Evolutionary conservation across 2,113 vertebrate species (phyloP).

Genomic region (Corvus cornix): DNA sequence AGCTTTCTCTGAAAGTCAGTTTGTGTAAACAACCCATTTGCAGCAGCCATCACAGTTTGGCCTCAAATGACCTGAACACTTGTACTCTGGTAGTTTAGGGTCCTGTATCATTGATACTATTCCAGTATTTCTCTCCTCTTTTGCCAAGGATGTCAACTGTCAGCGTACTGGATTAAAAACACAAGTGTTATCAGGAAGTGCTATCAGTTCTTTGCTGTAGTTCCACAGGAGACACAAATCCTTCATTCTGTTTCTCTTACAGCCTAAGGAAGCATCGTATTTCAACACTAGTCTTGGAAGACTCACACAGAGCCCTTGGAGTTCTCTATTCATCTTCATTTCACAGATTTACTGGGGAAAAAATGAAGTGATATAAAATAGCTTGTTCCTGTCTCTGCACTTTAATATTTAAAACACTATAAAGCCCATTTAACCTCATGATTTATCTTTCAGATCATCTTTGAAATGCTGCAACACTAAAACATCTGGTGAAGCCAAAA

Average conservation of each 20-base stretch:
- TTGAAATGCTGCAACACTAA: not conserved
- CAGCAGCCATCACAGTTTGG: not conserved
- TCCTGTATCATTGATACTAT: rapidly evolving
- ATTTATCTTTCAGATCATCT: not conserved
- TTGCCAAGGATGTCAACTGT: not conserved
- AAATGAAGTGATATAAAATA: not conserved
- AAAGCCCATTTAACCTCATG: not conserved
- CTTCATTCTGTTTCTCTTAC: not conserved
- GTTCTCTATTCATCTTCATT: not conserved
- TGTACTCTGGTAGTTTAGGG: not conserved
- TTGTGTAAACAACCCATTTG: not conserved
- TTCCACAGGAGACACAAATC: not conserved
- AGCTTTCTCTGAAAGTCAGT: not conserved
- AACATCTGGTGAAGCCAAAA: not conserved
- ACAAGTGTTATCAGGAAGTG: not conserved
- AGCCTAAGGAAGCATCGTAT: not conserved
- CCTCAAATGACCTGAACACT: not conserved
- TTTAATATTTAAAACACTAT: not conserved
- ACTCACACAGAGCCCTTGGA: not conserved
- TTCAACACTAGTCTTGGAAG: not conserved
- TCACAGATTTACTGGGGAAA: not conserved
- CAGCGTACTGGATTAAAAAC: not conserved
- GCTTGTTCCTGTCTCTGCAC: not conserved
- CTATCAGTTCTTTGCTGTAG: not conserved
- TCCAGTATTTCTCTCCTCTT: not conserved